Evolutionary conservation across 2,113 vertebrate genomes (phyloP), one percentile per base, ranked within the genome.

Genomic region (Vireo altiloquus): DNA sequence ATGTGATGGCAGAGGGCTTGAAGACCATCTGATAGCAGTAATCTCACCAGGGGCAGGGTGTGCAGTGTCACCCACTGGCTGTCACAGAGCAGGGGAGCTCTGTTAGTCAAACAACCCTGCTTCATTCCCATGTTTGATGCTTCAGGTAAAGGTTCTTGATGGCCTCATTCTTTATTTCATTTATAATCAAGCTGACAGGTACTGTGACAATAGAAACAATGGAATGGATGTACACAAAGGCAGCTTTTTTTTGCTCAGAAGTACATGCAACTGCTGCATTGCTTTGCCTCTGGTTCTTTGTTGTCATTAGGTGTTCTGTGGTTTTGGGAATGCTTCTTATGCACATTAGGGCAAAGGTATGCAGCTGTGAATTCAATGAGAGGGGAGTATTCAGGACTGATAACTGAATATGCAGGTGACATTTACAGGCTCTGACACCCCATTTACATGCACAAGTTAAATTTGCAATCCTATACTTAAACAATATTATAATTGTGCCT

Each of bases 331-430:
- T 54, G 35, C 21, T 83, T 71, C 46, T 82, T 50, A 8, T 31
- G 76, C 52, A 49, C 31, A 6, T 86, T 56, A 61, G 33, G 80
- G 80, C 35, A 86, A 86, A 94, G 71, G 42, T 66, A 28, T 50
- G 76, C 79, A 86, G 39, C 76, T 94, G 80, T 75, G 86, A 90
- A 82, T 89, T 92, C 64, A 56, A 15, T 81, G 80, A 89, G 47
- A 59, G 37, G 24, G 33, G 27, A 30, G 6, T 70, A 74, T 82
- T 77, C 86, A 86, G 52, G 63, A 39, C 64, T 52, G 68, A 89
- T 59, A 66, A 70, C 17, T 92, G 92, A 94, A 87, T 92, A 83
- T 75, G 30, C 56, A 94, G 90, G 44, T 89, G 86, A 71, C 56
- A 78, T 93, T 95, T 90, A 69, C 50, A 82, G 82, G 21, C 47